phyloP scores from a whole-genome alignment of 2,888 invertebrate species.

The Sinhomidia bicolor region DNA sequence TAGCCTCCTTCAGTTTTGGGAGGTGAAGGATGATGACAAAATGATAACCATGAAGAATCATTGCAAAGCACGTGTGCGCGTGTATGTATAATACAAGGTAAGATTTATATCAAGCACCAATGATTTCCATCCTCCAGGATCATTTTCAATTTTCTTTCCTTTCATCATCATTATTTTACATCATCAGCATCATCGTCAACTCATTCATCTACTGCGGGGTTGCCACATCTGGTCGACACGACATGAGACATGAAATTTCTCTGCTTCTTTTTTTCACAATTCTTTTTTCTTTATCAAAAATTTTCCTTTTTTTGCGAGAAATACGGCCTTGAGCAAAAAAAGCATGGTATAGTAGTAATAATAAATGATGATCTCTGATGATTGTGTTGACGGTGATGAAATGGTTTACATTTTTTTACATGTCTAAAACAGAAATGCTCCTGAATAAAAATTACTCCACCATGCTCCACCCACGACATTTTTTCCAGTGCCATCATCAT shows the following conservation, averaged over 20 bases:
- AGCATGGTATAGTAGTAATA: background rate
- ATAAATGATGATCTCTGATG: background rate
- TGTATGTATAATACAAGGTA: too few species aligned
- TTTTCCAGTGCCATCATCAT: background rate
- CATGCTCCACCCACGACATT: slow-evolving; percentile 32
- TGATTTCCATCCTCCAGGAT: background rate
- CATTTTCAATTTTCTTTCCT: background rate
- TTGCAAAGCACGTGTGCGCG: too few species aligned
- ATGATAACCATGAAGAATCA: too few species aligned
- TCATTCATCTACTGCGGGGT: background rate
- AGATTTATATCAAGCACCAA: too few species aligned
- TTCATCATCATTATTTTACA: background rate
- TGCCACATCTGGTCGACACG: background rate
- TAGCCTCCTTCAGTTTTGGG: slow-evolving; percentile 9
- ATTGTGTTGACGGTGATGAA: slow-evolving; percentile 17
- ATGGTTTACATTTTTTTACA: background rate
- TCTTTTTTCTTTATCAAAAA: background rate
- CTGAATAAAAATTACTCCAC: too few species aligned
- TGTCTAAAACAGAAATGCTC: background rate
- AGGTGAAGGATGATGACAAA: background rate
- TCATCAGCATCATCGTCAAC: background rate
- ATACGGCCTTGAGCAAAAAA: background rate
- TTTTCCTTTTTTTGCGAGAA: background rate
- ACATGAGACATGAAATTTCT: too few species aligned
- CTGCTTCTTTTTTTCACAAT: background rate